Base-by-base conservation (phyloP, 2,797 vertebrate genomes). In the Amblyopsis hoosieri region DNA sequence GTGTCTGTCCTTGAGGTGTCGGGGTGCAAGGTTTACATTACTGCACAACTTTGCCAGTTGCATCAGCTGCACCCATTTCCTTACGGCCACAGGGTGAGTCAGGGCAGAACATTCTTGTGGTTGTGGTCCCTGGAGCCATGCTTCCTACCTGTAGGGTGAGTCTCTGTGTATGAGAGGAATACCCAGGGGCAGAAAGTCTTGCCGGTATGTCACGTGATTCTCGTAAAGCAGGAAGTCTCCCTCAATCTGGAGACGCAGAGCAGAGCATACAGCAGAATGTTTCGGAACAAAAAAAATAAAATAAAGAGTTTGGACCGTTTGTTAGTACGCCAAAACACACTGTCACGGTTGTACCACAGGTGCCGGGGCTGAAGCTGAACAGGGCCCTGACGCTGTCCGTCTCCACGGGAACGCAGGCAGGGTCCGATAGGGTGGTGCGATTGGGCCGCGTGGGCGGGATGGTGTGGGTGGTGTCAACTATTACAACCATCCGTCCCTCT, bases 191-290 rank as follows among this genome's bases (percentile, higher is more conserved):
- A 92, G 86, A 48, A 72, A 81, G 37, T 92, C 90, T 67, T 89
- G 90, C 53, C 55, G 67, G 62, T 85, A 90, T 62, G 78, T 75
- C 58, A 94, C 91, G 82, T 93, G 89, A 54, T 94, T 94, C 87
- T 94, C 89, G 63, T 94, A 94, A 57, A 94, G 74, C 14, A 93
- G 83, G 60, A 81, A 57, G 52, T 88, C 84, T 61, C 83, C 91
- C 73, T 92, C 85, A 61, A 85, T 76, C 92, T 90, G 55, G 23
- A 63, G 50, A 72, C 61, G 77, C 31, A 13, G 54, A 29, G 61
- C 45, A 64, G 53, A 23, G 23, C 3, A 29, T 29, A 29, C 23
- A 29, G 23, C 23, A 29, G 23, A 29, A 29, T 29, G 23, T 29
- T 29, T 29, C 3, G 23, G 3, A 29, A 29, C 23, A 29, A 29